Conservation (phyloP, 2,113 vertebrate genomes). For the Petrocephalus microphthalmus region DNA sequence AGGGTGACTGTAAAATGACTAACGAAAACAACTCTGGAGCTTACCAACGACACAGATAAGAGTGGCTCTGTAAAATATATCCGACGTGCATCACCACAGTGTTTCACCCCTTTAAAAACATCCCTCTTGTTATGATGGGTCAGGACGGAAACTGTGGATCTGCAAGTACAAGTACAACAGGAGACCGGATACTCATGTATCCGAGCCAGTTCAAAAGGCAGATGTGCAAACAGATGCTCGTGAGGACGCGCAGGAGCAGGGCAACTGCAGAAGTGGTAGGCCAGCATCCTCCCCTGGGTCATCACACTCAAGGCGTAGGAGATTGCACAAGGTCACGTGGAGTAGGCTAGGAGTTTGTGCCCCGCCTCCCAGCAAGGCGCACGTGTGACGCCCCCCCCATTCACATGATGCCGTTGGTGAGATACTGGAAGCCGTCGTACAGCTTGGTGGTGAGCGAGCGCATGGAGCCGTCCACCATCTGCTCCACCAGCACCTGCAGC, state of each 20-base stretch:
- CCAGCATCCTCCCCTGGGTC: background rate
- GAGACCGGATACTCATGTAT: background rate
- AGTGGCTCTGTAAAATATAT: background rate
- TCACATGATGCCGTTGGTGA: constrained; percentile 66
- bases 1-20: background rate
- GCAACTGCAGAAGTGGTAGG: background rate
- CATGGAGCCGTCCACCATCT: constrained; percentile 90
- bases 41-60: background rate
- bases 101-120: background rate
- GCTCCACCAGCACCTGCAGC: constrained; percentile 82
- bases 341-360: background rate
- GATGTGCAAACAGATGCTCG: background rate
- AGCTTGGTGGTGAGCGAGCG: constrained; percentile 90
- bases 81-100: background rate
- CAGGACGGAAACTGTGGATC: background rate
- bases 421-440: constrained; percentile 94
- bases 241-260: background rate
- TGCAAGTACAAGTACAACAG: background rate
- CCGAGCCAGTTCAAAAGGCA: background rate
- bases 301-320: background rate
- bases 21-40: background rate
- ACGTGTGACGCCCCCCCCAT: background rate
- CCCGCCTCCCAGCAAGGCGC: background rate
- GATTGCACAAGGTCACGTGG: background rate
- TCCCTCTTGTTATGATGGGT: background rate